phyloP scores from a whole-genome alignment of 2,113 vertebrate genomes.

The Erinaceus europaeus region DNA sequence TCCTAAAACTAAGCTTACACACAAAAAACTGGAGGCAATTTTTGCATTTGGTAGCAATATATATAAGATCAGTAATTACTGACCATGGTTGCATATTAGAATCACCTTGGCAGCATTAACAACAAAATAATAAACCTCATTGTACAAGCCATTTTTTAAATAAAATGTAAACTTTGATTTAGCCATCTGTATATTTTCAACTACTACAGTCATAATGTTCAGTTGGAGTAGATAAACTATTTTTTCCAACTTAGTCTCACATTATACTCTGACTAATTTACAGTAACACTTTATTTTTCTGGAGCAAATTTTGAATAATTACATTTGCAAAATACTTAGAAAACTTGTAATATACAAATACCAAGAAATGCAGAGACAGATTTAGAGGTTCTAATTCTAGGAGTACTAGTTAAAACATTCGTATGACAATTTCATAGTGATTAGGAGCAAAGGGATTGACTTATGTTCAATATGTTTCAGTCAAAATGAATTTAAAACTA shows the following conservation, averaged over 20 bases:
- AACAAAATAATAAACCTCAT: not conserved
- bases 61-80: conserved; percentile 1
- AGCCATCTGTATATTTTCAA: not conserved
- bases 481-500: conserved; percentile 32
- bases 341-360: not conserved
- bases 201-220: not conserved
- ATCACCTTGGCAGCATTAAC: not conserved
- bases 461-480: not conserved
- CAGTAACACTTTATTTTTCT: not conserved
- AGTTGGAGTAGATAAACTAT: not conserved
- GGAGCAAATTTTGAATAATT: conserved; percentile 3
- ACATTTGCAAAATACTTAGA: not conserved
- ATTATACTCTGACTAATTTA: not conserved
- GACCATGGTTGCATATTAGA: not conserved
- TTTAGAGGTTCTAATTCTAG: conserved; percentile 26
- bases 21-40: not conserved
- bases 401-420: conserved; percentile 4
- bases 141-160: not conserved
- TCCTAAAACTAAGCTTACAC: too few relatives aligned
- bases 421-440: conserved; percentile 28
- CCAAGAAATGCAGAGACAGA: not conserved
- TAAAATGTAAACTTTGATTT: not conserved
- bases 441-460: not conserved
- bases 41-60: conserved; percentile 6
- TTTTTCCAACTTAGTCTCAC: conserved; percentile 21